phyloP scores from a whole-genome alignment of 2,888 invertebrate species.

The Drosophila parthenogenetica region DNA sequence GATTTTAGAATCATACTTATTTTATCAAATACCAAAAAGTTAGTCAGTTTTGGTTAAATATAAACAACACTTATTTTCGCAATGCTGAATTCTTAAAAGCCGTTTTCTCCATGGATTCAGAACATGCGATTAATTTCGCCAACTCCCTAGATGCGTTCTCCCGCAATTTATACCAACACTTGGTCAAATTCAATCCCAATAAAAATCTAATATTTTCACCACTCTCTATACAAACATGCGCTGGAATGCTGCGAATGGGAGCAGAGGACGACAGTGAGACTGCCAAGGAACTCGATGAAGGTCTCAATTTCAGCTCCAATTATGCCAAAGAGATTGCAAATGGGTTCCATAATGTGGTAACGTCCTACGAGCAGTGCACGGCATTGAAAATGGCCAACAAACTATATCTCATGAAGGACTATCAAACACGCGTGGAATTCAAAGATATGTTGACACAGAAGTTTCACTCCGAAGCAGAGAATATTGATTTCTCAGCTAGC shows the following conservation, averaged over 20 bases:
- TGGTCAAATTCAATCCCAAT: slow-evolving; percentile 24
- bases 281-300: slow-evolving; percentile 44
- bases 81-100: slow-evolving; percentile 1
- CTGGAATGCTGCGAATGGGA: slow-evolving; percentile 61
- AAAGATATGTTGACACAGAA: slow-evolving; percentile 86
- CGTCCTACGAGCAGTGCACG: slow-evolving; percentile 45
- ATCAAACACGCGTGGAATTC: slow-evolving; percentile 86
- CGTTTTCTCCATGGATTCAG: neutral
- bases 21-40: neutral
- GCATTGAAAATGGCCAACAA: slow-evolving; percentile 88
- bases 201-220: slow-evolving; percentile 56
- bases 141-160: slow-evolving; percentile 41
- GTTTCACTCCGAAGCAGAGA: slow-evolving; percentile 88
- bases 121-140: slow-evolving; percentile 2
- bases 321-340: slow-evolving; percentile 29
- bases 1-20: slow-evolving; percentile 1
- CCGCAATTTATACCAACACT: slow-evolving; percentile 25
- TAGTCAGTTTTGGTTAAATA: slow-evolving; percentile 12
- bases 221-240: slow-evolving; percentile 42
- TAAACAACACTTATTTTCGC: neutral
- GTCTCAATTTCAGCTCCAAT: slow-evolving; percentile 25
- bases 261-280: slow-evolving; percentile 30
- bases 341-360: slow-evolving; percentile 43
- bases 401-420: slow-evolving; percentile 88
- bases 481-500: slow-evolving; percentile 87